These are phyloP conservation scores for Leptoteleia sp. DNA, from an alignment of 1,140 invertebrate species.

Conservation along the genomic window DNA sequence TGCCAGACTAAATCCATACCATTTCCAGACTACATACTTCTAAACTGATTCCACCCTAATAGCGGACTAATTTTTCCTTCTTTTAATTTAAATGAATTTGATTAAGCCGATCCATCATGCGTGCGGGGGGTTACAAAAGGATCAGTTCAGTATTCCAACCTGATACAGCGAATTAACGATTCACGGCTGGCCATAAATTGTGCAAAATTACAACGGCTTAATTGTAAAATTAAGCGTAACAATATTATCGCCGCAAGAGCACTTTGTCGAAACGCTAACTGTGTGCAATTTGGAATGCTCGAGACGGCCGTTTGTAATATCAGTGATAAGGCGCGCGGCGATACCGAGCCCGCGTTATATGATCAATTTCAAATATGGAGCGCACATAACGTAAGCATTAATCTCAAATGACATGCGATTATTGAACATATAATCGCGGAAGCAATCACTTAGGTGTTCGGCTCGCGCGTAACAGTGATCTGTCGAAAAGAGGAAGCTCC, in stretches of 20 bases:
- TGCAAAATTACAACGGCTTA: not conserved
- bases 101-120: no score
- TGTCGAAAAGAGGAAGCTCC: conserved; percentile 18
- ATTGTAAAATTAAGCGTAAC: conserved; percentile 4
- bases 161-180: not conserved
- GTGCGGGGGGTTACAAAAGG: no score
- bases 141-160: no score
- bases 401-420: conserved; percentile 52
- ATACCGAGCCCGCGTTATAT: conserved; percentile 20
- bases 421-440: conserved; percentile 42
- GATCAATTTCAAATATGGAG: conserved; percentile 41
- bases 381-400: conserved; percentile 32
- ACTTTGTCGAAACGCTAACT: conserved; percentile 9
- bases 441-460: conserved; percentile 27
- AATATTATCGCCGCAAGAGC: not conserved
- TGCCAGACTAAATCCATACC: no score
- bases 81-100: no score
- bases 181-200: not conserved
- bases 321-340: conserved; percentile 26
- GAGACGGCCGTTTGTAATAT: conserved; percentile 21
- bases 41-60: no score
- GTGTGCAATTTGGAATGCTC: conserved; percentile 2
- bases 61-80: no score
- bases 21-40: no score
- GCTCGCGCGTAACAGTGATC: conserved; percentile 5